phyloP scores from a whole-genome alignment of 1,140 invertebrate genomes.

The Aporrectodea caliginosa region DNA sequence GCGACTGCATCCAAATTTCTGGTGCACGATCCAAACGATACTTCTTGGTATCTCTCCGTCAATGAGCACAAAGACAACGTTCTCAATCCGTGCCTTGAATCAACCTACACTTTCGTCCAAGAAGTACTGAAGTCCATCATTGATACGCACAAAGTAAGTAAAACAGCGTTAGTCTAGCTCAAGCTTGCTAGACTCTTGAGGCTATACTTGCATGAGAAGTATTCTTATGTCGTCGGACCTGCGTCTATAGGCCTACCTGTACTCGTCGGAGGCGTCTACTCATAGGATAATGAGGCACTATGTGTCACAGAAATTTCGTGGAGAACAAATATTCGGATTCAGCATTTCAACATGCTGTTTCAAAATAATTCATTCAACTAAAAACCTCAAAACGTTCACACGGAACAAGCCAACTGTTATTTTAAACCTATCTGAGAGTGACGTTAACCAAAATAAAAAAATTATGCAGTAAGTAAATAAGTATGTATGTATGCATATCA shows the following conservation, averaged over 20 bases:
- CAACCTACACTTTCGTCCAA: slow-evolving; percentile 44
- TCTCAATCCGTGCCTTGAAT: slow-evolving; percentile 48
- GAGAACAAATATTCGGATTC: too few relatives aligned
- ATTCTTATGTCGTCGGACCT: background rate
- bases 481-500: too few relatives aligned
- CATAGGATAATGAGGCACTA: too few relatives aligned
- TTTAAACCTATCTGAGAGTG: too few relatives aligned
- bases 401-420: too few relatives aligned
- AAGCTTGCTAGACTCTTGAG: background rate
- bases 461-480: too few relatives aligned
- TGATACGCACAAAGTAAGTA: slow-evolving; percentile 14
- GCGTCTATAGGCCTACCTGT: background rate
- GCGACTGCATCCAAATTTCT: background rate
- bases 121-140: slow-evolving; percentile 38
- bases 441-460: too few relatives aligned
- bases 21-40: slow-evolving; percentile 44
- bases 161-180: background rate
- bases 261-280: too few relatives aligned
- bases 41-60: slow-evolving; percentile 44
- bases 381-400: too few relatives aligned
- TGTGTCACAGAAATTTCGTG: too few relatives aligned
- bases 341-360: too few relatives aligned
- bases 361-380: too few relatives aligned
- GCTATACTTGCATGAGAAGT: background rate
- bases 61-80: slow-evolving; percentile 49